Evolutionary conservation across 2,888 invertebrate genomes (phyloP).

Genomic region (Myopa tessellatipennis): DNA sequence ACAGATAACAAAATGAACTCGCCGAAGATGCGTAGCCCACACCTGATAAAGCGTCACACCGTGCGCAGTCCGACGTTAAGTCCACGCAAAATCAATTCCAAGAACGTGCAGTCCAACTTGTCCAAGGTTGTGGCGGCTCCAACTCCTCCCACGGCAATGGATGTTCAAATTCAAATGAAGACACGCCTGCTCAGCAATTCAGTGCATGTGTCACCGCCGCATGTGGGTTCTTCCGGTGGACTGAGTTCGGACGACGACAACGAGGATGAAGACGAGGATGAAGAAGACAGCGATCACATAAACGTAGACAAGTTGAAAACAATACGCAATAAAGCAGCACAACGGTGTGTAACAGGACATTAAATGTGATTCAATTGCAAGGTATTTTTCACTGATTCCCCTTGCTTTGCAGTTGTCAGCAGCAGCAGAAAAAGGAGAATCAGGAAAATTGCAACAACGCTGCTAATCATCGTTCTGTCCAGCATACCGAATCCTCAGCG

Average conservation of each 20-base stretch:
- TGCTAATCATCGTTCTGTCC: slow-evolving; percentile 33
- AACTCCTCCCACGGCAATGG: background rate
- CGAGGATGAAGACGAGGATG: slow-evolving; percentile 68
- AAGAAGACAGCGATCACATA: slow-evolving; percentile 70
- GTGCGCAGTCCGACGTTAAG: slow-evolving; percentile 62
- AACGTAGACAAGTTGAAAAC: slow-evolving; percentile 76
- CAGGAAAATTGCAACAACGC: slow-evolving; percentile 52
- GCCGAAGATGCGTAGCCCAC: slow-evolving; percentile 65
- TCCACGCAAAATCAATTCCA: slow-evolving; percentile 58
- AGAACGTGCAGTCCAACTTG: slow-evolving; percentile 35
- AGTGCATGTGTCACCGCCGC: slow-evolving; percentile 61
- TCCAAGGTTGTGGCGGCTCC: slow-evolving; percentile 2
- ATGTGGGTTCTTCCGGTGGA: slow-evolving; percentile 58
- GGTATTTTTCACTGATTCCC: background rate
- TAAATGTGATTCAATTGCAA: background rate
- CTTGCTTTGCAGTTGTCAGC: slow-evolving; percentile 45
- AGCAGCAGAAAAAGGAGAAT: slow-evolving; percentile 56
- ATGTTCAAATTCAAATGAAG: slow-evolving; percentile 50
- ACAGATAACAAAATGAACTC: slow-evolving; percentile 65
- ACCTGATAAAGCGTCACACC: slow-evolving; percentile 61
- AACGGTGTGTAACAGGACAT: slow-evolving; percentile 58
- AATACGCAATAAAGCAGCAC: slow-evolving; percentile 74
- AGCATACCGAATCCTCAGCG: slow-evolving; percentile 72
- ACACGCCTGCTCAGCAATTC: slow-evolving; percentile 53
- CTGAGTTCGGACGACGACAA: slow-evolving; percentile 73